phyloP scores from a whole-genome alignment of 2,797 vertebrate species.

The Typhlichthys subterraneus region DNA sequence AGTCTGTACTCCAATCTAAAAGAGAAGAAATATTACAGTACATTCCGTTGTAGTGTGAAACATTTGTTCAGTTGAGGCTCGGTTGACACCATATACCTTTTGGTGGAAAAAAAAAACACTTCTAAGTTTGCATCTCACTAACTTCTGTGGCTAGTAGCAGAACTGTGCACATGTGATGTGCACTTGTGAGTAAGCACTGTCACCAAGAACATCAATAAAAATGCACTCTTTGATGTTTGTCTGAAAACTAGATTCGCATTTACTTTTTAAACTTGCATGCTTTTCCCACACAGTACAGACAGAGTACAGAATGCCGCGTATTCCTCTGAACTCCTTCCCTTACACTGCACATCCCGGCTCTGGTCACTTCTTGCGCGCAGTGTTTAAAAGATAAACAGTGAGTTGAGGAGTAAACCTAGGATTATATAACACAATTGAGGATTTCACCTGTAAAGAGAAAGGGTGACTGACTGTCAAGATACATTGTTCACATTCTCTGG shows the following conservation, averaged over 20 bases:
- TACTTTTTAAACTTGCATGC: too few species aligned
- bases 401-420: too few species aligned
- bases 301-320: too few species aligned
- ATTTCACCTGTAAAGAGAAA: conserved; percentile 2
- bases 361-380: too few species aligned
- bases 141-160: conserved; percentile 19
- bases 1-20: conserved; percentile 53
- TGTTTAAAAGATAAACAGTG: too few species aligned
- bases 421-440: too few species aligned
- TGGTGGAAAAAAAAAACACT: conserved; percentile 18
- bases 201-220: conserved; percentile 32
- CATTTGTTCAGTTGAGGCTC: conserved; percentile 29
- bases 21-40: conserved; percentile 54
- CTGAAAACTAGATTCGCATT: not conserved
- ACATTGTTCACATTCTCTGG: conserved; percentile 48
- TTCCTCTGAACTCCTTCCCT: too few species aligned
- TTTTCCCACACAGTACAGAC: too few species aligned
- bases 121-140: conserved; percentile 54
- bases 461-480: conserved; percentile 65
- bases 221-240: conserved; percentile 8
- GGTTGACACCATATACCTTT: conserved; percentile 49
- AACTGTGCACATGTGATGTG: conserved; percentile 53
- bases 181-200: conserved; percentile 68
- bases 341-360: too few species aligned
- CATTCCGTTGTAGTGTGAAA: conserved; percentile 67